These are phyloP conservation scores for Sinocyclocheilus rhinocerous DNA, from an alignment of 2,113 vertebrate genomes.

Conservation along the genomic window DNA sequence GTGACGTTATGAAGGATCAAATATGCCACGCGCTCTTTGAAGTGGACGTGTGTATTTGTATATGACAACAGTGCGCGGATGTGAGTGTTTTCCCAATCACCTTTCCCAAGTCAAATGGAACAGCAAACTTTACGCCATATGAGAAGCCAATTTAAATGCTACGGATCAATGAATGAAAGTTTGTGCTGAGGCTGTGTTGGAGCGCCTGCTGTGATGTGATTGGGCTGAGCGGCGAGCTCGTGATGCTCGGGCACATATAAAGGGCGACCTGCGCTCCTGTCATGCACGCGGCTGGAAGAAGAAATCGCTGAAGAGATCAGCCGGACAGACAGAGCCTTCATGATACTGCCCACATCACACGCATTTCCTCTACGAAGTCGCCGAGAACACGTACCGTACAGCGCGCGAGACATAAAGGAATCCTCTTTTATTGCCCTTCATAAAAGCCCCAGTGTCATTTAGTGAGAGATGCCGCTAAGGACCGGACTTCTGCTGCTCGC, in stretches of 20 bases:
- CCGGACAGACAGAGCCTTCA: slow-evolving; percentile 35
- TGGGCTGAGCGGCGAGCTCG: slow-evolving; percentile 80
- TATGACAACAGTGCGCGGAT: slow-evolving; percentile 27
- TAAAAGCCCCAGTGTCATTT: slow-evolving; percentile 66
- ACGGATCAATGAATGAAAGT: slow-evolving; percentile 54
- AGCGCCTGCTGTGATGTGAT: slow-evolving; percentile 74
- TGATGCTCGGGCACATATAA: slow-evolving; percentile 91
- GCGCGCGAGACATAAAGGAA: slow-evolving; percentile 21
- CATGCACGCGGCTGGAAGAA: slow-evolving; percentile 71
- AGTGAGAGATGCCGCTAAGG: slow-evolving; percentile 91
- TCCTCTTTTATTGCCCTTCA: slow-evolving; percentile 13
- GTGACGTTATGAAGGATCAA: background rate
- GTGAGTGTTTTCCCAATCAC: slow-evolving; percentile 23
- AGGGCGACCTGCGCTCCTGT: slow-evolving; percentile 79
- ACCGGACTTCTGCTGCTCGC: slow-evolving; percentile 88
- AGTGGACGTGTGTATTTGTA: slow-evolving; percentile 5
- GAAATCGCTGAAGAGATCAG: slow-evolving; percentile 59
- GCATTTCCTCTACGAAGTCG: slow-evolving; percentile 32
- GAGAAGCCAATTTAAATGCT: slow-evolving; percentile 28
- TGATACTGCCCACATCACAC: slow-evolving; percentile 44
- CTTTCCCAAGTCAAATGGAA: background rate
- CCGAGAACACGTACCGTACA: background rate
- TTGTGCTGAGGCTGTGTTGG: slow-evolving; percentile 43
- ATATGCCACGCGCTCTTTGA: background rate
- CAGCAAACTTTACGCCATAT: slow-evolving; percentile 19